Percentiles rank a stretch among this genome's conserved stretches.
Evolutionary conservation across 2,797 vertebrate genomes (phyloP).

Genomic region (Acrossocheilus wenchowensis): DNA sequence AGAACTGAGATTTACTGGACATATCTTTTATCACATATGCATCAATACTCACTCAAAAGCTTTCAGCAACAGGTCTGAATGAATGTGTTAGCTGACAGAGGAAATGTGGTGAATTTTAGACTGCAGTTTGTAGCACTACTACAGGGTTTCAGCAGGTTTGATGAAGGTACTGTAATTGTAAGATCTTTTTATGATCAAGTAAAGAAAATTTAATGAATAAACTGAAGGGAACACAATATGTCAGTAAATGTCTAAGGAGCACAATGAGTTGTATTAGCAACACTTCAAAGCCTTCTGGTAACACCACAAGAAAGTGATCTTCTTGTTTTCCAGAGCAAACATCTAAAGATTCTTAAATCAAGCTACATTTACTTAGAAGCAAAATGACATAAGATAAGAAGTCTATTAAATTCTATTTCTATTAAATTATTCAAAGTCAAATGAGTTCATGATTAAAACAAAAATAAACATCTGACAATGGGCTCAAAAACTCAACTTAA

Average conservation of each 20-base stretch:
- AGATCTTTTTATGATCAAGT: neutral
- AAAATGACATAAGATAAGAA: neutral
- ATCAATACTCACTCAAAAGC: constrained; percentile 8
- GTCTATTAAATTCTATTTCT: neutral
- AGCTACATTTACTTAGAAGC: neutral
- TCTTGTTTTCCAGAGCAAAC: neutral
- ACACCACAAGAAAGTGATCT: neutral
- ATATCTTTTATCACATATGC: neutral
- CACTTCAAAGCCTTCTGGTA: neutral
- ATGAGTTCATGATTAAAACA: neutral
- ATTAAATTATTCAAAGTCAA: neutral
- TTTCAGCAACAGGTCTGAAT: neutral
- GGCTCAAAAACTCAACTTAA: too few relatives aligned
- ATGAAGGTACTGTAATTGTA: neutral
- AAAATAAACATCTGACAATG: neutral
- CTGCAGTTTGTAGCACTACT: neutral
- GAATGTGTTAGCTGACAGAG: neutral
- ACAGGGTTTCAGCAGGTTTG: neutral
- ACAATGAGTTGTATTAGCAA: neutral
- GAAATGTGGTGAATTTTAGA: neutral
- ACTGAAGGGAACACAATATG: neutral
- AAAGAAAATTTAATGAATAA: neutral
- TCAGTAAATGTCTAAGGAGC: neutral
- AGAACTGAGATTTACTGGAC: constrained; percentile 11
- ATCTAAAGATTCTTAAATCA: neutral